phyloP scores from a whole-genome alignment of 1,140 invertebrate genomes.

The Cydia fagiglandana region DNA sequence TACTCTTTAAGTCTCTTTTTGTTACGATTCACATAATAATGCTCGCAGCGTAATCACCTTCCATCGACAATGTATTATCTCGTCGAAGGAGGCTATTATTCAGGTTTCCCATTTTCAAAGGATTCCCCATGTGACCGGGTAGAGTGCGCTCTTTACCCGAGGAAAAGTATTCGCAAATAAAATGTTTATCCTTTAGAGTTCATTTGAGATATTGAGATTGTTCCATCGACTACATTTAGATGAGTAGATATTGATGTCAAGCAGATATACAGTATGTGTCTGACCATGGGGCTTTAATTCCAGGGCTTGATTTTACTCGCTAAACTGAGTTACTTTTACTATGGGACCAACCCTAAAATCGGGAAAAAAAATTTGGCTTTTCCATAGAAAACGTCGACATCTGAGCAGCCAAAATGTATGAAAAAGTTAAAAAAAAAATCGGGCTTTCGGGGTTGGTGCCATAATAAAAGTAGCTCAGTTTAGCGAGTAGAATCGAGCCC shows the following conservation, averaged over 20 bases:
- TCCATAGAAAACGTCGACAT: too few relatives aligned
- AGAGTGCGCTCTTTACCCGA: conserved; percentile 17
- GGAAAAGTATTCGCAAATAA: conserved; percentile 28
- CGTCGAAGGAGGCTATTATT: conserved; percentile 27
- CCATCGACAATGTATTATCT: conserved; percentile 29
- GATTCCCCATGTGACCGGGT: conserved; percentile 28
- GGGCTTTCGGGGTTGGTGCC: too few relatives aligned
- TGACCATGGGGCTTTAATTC: too few relatives aligned
- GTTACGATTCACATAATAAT: conserved; percentile 28
- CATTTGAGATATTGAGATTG: conserved; percentile 14
- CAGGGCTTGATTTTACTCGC: too few relatives aligned
- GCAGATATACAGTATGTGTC: too few relatives aligned
- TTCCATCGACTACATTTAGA: background rate
- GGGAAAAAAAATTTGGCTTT: too few relatives aligned
- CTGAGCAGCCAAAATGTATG: too few relatives aligned
- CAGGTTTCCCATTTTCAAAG: conserved; percentile 31
- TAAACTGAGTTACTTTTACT: too few relatives aligned
- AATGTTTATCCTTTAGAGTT: conserved; percentile 17
- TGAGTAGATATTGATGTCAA: background rate
- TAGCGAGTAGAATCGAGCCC: too few relatives aligned
- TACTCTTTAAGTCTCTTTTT: background rate
- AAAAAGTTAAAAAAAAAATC: too few relatives aligned
- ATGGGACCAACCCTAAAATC: too few relatives aligned
- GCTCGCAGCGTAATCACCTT: conserved; percentile 27
- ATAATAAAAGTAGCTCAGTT: too few relatives aligned